Evolutionary conservation across 2,888 invertebrate genomes (phyloP), one percentile per base, ranked within the genome.

Genomic region (Geotrupes spiniger): DNA sequence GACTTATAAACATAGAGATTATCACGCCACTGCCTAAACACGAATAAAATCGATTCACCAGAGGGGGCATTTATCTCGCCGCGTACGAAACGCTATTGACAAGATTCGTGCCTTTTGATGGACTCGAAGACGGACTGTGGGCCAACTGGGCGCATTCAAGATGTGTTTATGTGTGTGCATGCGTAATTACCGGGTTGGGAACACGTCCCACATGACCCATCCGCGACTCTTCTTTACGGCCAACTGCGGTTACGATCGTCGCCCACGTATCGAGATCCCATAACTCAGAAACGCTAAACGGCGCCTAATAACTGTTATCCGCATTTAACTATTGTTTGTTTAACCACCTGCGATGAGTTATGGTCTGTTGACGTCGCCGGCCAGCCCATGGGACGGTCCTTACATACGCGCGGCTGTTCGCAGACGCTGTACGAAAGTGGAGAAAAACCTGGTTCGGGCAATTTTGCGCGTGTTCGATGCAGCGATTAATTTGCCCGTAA

Each of bases 221-320:
- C 21, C 21, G 14, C 17, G 38, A 15, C 16, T 41, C 12, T 27
- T 15, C 46, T 50, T 46, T 51, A 55, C 42, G 53, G 46, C 46
- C 52, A 48, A 53, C 40, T 39, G 45, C 52, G 53, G 53, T 51
- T 51, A 51, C 46, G 46, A 53, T 51, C 51, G 44, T 49, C 53
- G 46, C 55, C 55, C 51, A 55, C 53, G 51, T 53, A 57, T 53
- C 38, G 52, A 51, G 52, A 56, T 55, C 47, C 50, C 46, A 55
- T 55, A 53, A 55, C 49, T 62, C 58, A 46, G 45, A 51, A 46
- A 54, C 53, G 53, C 59, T 62, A 62, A 62, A 61, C 54, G 62
- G 58, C 58, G 59, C 54, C 57, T 64, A 64, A 64, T 64, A 63
- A 64, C 63, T 59, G 63, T 60, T 60, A 63, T 62, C 63, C 57